Evolutionary conservation across 2,113 vertebrate genomes (phyloP), one percentile per base, ranked within the genome.

Genomic region (Seriola aureovittata): DNA sequence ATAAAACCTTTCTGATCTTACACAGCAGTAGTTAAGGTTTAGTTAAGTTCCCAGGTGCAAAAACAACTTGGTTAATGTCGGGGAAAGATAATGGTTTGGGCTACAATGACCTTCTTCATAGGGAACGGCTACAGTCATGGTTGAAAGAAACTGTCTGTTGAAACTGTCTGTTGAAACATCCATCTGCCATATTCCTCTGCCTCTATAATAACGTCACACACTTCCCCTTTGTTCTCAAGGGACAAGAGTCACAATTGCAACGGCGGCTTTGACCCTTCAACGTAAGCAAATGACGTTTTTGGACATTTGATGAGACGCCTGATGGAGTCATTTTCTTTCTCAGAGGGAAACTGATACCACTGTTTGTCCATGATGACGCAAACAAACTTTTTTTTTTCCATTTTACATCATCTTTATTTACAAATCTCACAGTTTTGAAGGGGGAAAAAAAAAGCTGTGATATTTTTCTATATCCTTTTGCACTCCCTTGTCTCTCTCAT

Each of bases 401-500:
- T 3, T 46, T 78, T 44, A 52, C 59, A 14, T 76, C 55, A 71
- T 78, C 50, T 42, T 70, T 52, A 62, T 82, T 32, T 79, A 36
- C 57, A n/a, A 50, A 34, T 25, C 25, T 62, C 14, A 5, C 54
- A 48, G 57, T 32, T 60, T 36, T 64, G 34, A 67, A 44, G 44
- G 23, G 1, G 5, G 8, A 21, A 17, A 29, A 46, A 14, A 38
- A 19, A 40, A 17, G 29, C n/a, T 14, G 32, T 40, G 36, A 17
- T 44, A 10, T 62, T 63, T 32, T 70, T 57, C 40, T 42, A 7
- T 25, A 38, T 79, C 13, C 25, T 52, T 79, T 69, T 81, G 69
- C 66, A 70, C 85, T 89, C 73, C 19, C 29, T 63, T 63, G 65
- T 90, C 79, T 80, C 50, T 75, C 77, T 60, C 64, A 40, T 64